A percentile compares a stretch with the other conserved stretches of the same genome.
These are phyloP conservation scores for Cephonodes hylas DNA, from an alignment of 2,888 invertebrate genomes.

Conservation along the genomic window DNA sequence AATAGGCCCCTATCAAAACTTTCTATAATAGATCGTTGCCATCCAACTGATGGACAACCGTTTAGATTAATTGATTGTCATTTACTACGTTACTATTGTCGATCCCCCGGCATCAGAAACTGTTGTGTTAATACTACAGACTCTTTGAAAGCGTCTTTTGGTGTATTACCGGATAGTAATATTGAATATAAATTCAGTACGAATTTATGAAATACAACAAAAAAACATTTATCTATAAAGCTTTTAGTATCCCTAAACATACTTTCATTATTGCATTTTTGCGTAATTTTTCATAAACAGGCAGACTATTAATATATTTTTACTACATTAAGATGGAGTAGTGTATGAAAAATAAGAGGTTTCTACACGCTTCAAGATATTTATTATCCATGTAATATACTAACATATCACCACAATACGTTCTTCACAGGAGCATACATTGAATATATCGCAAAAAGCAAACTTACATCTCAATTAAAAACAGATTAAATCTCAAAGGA, in stretches of 20 bases:
- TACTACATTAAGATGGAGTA: too few species aligned
- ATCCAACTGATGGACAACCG: constrained; percentile 2
- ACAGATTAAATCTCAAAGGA: neutral
- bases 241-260: too few species aligned
- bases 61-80: constrained; percentile 13
- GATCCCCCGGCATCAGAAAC: neutral
- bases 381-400: neutral
- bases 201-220: too few species aligned
- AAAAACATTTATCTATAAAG: too few species aligned
- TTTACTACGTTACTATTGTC: neutral
- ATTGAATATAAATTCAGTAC: too few species aligned
- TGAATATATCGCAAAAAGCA: neutral
- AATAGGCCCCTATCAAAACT: constrained; percentile 2
- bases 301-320: too few species aligned
- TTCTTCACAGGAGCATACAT: neutral
- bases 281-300: too few species aligned
- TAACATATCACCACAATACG: neutral
- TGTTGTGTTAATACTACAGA: neutral
- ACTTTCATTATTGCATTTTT: too few species aligned
- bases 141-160: neutral
- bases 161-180: neutral
- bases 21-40: constrained; percentile 3
- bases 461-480: constrained; percentile 4
- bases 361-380: neutral
- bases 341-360: too few species aligned